Conservation (phyloP, 1,140 invertebrate genomes). For the Brachionus paranguensis region DNA sequence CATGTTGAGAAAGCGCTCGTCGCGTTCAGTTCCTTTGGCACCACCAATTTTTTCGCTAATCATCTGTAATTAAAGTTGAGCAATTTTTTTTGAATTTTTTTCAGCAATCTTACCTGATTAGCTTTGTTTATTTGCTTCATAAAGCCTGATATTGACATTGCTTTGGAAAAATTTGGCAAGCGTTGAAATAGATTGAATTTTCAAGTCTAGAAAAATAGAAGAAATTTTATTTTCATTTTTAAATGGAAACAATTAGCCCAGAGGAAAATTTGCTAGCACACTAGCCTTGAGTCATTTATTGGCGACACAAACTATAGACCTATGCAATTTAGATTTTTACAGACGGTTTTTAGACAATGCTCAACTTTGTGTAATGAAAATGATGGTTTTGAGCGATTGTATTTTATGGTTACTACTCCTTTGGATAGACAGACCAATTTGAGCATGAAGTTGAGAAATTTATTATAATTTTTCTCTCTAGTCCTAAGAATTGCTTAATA, state of each 20-base stretch:
- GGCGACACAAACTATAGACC: not conserved
- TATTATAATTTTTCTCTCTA: not conserved
- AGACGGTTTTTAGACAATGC: not conserved
- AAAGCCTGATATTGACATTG: slow-evolving; percentile 90
- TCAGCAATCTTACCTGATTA: slow-evolving; percentile 71
- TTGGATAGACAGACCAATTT: not conserved
- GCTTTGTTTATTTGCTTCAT: slow-evolving; percentile 98
- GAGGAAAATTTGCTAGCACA: not conserved
- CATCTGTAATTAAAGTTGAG: slow-evolving; percentile 66
- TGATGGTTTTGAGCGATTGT: not conserved
- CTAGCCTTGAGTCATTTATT: not conserved
- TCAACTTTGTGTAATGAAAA: not conserved
- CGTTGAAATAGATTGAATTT: not conserved
- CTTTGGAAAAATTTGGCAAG: not conserved
- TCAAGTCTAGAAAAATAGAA: not conserved
- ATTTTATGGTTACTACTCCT: not conserved
- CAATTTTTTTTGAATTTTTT: not conserved
- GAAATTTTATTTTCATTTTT: not conserved
- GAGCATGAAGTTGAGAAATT: not conserved
- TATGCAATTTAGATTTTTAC: not conserved
- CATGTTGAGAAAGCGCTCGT: slow-evolving; percentile 97
- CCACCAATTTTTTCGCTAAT: slow-evolving; percentile 99
- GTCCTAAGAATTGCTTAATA: not conserved
- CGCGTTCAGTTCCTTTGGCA: slow-evolving; percentile 96
- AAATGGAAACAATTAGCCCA: not conserved